Evolutionary conservation across 2,888 invertebrate species (phyloP).

Genomic region (Automeris io): DNA sequence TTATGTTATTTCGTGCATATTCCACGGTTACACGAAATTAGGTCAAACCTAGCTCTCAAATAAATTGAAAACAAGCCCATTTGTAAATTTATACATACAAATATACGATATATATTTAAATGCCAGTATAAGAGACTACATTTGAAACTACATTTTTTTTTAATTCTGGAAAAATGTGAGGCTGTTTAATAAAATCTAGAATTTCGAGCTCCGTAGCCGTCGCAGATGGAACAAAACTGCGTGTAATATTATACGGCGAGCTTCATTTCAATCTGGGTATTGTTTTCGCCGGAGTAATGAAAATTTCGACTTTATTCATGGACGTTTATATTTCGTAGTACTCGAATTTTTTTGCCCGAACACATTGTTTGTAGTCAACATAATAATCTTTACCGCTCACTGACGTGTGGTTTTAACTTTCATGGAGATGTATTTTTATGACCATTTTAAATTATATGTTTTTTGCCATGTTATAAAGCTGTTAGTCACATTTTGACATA

Average conservation of each 20-base stretch:
- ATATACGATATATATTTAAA: constrained; percentile 23
- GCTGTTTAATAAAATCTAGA: constrained; percentile 19
- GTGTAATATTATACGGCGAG: constrained; percentile 41
- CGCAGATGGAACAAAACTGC: constrained; percentile 28
- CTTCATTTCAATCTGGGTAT: constrained; percentile 42
- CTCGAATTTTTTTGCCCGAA: constrained; percentile 16
- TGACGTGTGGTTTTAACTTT: no score
- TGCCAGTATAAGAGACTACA: no score
- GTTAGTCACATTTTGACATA: no score
- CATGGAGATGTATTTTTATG: no score
- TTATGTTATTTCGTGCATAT: constrained; percentile 5
- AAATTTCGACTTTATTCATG: constrained; percentile 40
- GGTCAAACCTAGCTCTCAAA: constrained; percentile 44
- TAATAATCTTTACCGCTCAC: constrained; percentile 6
- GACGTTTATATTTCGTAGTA: constrained; percentile 33
- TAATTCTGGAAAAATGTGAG: no score
- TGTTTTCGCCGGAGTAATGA: constrained; percentile 52
- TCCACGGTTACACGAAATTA: constrained; percentile 24
- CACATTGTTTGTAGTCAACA: constrained; percentile 17
- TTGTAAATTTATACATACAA: constrained; percentile 3
- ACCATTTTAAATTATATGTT: no score
- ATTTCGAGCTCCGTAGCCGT: constrained; percentile 13
- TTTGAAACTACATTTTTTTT: constrained; percentile 5
- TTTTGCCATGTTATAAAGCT: no score
- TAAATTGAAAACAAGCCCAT: constrained; percentile 41